A percentile compares a stretch with the other conserved stretches of the same genome.
Evolutionary conservation across 1,140 invertebrate species (phyloP).

Genomic region (Galleria mellonella): DNA sequence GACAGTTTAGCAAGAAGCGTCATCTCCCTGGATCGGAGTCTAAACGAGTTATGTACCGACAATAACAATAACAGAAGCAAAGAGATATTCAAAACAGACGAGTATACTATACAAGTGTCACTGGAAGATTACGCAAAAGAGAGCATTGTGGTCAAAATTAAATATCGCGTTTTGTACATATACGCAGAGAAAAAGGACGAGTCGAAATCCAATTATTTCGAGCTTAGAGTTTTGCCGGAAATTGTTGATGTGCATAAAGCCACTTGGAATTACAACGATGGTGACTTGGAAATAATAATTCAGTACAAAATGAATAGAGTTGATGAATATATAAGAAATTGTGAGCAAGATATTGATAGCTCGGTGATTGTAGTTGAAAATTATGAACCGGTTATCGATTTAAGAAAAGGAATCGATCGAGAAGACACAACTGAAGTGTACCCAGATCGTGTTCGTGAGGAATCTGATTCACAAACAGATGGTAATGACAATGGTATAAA

Average conservation of each 20-base stretch:
- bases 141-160: conserved; percentile 5
- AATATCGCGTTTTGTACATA: conserved; percentile 10
- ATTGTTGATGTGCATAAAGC: conserved; percentile 6
- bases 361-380: not conserved
- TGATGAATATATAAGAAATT: conserved; percentile 3
- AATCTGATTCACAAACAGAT: no score
- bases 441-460: no score
- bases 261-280: conserved; percentile 8
- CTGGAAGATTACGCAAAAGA: conserved; percentile 4
- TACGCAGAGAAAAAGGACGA: not conserved
- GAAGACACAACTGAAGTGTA: no score
- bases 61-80: not conserved
- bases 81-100: conserved; percentile 10
- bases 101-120: conserved; percentile 7
- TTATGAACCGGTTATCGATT: not conserved
- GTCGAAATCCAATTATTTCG: not conserved
- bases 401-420: no score
- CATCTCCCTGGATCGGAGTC: not conserved
- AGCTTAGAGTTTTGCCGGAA: conserved; percentile 15
- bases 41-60: not conserved
- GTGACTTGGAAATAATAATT: conserved; percentile 9
- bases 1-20: not conserved
- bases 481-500: no score
- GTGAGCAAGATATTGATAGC: not conserved
- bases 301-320: conserved; percentile 5